Evolutionary conservation across 1,140 invertebrate species (phyloP).

Genomic region (Oncopeltus fasciatus): DNA sequence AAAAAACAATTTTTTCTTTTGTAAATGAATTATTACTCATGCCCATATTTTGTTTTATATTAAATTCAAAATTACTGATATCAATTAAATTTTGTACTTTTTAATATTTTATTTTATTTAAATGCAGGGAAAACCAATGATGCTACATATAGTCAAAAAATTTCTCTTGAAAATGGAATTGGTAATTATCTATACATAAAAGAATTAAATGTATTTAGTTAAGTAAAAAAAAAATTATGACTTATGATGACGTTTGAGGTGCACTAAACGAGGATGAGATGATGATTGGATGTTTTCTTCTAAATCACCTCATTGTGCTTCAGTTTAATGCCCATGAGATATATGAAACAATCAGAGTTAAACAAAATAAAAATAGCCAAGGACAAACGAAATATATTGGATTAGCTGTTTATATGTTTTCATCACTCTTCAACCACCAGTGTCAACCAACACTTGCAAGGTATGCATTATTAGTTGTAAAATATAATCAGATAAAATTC

Average conservation of each 20-base stretch:
- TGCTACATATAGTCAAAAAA: too few species aligned
- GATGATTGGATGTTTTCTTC: slow-evolving; percentile 44
- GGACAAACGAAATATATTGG: slow-evolving; percentile 40
- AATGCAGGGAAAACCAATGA: too few species aligned
- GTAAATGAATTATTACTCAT: too few species aligned
- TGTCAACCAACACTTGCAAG: slow-evolving; percentile 67
- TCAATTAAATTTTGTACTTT: too few species aligned
- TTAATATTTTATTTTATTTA: too few species aligned
- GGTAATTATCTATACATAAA: background rate
- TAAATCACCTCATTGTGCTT: slow-evolving; percentile 60
- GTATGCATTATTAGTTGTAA: too few species aligned
- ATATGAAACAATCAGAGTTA: slow-evolving; percentile 42
- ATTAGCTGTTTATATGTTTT: slow-evolving; percentile 62
- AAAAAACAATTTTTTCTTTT: too few species aligned
- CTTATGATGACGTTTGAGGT: slow-evolving; percentile 6
- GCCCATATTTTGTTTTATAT: too few species aligned
- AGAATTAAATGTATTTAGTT: background rate
- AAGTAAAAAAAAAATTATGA: too few species aligned
- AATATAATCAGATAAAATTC: too few species aligned
- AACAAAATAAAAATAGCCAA: background rate
- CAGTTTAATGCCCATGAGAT: slow-evolving; percentile 85
- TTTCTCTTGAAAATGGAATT: too few species aligned
- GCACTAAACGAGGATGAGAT: slow-evolving; percentile 34
- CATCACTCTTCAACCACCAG: slow-evolving; percentile 76
- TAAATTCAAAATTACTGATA: too few species aligned